Conservation (phyloP, 2,113 vertebrate genomes). For the Takifugu flavidus region DNA sequence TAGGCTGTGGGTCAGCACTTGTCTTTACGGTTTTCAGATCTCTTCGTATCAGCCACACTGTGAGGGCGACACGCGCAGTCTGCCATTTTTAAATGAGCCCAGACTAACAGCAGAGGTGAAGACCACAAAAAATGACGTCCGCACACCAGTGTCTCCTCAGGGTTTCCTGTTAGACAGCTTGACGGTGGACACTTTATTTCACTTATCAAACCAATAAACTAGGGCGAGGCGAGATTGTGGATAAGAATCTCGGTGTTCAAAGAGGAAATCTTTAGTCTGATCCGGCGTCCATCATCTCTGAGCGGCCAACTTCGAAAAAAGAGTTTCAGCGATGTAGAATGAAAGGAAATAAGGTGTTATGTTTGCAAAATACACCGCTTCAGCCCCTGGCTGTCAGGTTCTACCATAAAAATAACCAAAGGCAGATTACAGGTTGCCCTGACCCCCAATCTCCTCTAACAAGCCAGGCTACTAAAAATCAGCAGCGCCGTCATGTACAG, state of each 20-base stretch:
- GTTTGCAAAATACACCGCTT: constrained; percentile 57
- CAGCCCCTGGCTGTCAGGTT: constrained; percentile 36
- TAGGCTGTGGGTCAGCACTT: constrained; percentile 71
- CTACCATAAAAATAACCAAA: constrained; percentile 56
- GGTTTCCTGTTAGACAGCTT: constrained; percentile 31
- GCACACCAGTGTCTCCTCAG: constrained; percentile 40
- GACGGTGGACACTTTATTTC: constrained; percentile 4
- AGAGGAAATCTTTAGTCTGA: constrained; percentile 6
- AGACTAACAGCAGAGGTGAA: constrained; percentile 39
- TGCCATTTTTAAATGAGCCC: constrained; percentile 72
- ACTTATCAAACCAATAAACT: not conserved
- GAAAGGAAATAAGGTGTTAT: constrained; percentile 57
- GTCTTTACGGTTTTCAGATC: constrained; percentile 69
- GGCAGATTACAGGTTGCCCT: constrained; percentile 60
- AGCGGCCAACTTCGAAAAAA: constrained; percentile 46
- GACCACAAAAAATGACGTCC: constrained; percentile 37
- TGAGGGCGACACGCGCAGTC: constrained; percentile 68
- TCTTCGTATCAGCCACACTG: constrained; percentile 68
- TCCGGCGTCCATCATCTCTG: constrained; percentile 9
- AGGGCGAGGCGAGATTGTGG: not conserved
- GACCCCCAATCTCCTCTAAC: constrained; percentile 67
- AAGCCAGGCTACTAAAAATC: constrained; percentile 73
- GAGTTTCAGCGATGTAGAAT: constrained; percentile 53
- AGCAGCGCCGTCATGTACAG: constrained; percentile 88
- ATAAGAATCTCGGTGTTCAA: constrained; percentile 18